Percentiles rank a stretch among this genome's conserved stretches.
phyloP scores from a whole-genome alignment of 1,140 invertebrate species.

The Caenorhabditis inopinata region DNA sequence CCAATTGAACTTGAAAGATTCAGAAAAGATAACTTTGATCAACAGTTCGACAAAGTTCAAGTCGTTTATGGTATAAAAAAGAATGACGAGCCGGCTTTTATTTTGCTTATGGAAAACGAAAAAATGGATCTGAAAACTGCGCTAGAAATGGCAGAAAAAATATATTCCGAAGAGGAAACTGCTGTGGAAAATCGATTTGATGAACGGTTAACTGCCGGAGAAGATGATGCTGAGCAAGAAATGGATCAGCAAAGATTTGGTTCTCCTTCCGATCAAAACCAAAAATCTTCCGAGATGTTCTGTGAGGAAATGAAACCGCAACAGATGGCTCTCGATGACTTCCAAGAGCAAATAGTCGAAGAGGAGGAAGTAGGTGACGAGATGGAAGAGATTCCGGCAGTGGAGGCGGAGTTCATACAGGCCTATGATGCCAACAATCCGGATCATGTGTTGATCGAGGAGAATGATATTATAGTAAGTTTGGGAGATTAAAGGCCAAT shows the following conservation, averaged over 20 bases:
- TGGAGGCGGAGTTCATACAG: not conserved
- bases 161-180: not conserved
- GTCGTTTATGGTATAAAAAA: not conserved
- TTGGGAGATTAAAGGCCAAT: not conserved
- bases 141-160: not conserved
- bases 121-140: not conserved
- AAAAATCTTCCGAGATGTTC: not conserved
- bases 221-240: not conserved
- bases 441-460: conserved; percentile 19
- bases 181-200: not conserved
- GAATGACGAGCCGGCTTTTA: not conserved
- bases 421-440: conserved; percentile 7
- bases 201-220: not conserved
- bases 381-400: not conserved
- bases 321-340: not conserved
- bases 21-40: not conserved
- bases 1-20: not conserved
- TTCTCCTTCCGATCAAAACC: not conserved
- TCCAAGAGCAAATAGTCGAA: not conserved
- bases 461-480: not conserved
- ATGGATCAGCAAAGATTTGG: not conserved
- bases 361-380: not conserved
- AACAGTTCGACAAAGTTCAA: conserved; percentile 16
- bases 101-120: not conserved
- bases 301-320: not conserved